These are phyloP conservation scores for Tetragnatha versicolor DNA, from an alignment of 1,140 invertebrate genomes.

Conservation along the genomic window DNA sequence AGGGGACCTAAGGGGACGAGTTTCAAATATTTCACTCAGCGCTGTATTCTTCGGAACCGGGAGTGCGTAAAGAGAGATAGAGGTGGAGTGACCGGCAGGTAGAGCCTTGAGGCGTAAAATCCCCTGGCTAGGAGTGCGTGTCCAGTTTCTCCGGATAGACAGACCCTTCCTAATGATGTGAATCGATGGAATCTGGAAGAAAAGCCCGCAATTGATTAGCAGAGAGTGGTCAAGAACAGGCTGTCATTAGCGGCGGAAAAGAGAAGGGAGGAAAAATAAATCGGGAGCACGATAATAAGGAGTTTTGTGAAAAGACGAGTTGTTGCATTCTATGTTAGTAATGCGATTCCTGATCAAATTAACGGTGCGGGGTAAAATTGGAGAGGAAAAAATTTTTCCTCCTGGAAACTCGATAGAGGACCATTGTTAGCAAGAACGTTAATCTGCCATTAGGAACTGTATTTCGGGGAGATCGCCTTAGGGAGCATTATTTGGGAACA, in stretches of 20 bases:
- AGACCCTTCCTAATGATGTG: constrained; percentile 41
- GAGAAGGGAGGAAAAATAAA: constrained; percentile 35
- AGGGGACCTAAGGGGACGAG: no score
- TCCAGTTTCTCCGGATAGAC: constrained; percentile 27
- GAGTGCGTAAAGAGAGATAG: no score
- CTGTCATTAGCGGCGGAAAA: constrained; percentile 45
- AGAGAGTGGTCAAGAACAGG: constrained; percentile 46
- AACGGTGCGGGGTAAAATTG: constrained; percentile 42
- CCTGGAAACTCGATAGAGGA: constrained; percentile 44
- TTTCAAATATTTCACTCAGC: no score
- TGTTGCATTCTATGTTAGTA: constrained; percentile 54
- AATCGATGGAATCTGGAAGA: constrained; percentile 48
- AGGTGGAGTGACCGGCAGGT: no score
- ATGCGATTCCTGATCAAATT: constrained; percentile 54
- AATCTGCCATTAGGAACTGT: constrained; percentile 53
- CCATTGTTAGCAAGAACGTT: constrained; percentile 53
- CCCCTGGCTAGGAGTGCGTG: no score
- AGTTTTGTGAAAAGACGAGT: constrained; percentile 53
- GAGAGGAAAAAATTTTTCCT: constrained; percentile 7
- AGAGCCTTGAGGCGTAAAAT: background rate
- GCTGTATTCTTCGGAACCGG: no score
- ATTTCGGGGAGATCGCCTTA: constrained; percentile 37
- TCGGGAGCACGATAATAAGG: constrained; percentile 46
- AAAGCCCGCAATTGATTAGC: constrained; percentile 50
- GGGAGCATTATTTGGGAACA: constrained; percentile 44